Evolutionary conservation across 2,797 vertebrate species (phyloP).

Genomic region (Phylloscopus collybita): DNA sequence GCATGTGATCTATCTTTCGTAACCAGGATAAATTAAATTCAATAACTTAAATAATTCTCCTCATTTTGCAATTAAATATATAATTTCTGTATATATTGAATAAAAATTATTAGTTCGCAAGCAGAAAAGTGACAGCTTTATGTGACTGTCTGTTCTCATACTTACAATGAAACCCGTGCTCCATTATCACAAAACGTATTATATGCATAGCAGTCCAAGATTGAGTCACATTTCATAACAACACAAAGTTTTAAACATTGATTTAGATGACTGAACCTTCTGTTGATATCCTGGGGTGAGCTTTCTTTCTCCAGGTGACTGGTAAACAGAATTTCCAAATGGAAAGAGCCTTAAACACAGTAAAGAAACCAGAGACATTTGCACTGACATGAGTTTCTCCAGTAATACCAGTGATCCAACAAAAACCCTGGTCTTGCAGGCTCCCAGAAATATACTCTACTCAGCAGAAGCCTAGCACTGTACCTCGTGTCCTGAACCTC

Average conservation of each 20-base stretch:
- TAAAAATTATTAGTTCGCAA: not conserved
- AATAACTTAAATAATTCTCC: not conserved
- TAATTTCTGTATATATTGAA: not conserved
- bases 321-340: not conserved
- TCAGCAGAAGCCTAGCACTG: not conserved
- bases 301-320: not conserved
- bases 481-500: not conserved
- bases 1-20: not conserved
- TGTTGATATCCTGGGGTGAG: not conserved
- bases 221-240: not conserved
- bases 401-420: not conserved
- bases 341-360: not conserved
- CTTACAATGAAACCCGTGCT: not conserved
- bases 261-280: not conserved
- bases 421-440: not conserved
- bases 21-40: not conserved
- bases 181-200: not conserved
- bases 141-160: not conserved
- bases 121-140: not conserved
- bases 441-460: accelerated
- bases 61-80: not conserved
- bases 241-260: not conserved
- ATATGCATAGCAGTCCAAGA: not conserved
- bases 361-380: not conserved
- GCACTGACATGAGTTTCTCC: not conserved